Evolutionary conservation across 2,888 invertebrate genomes (phyloP).

Genomic region (Taphrorychus bicolor): DNA sequence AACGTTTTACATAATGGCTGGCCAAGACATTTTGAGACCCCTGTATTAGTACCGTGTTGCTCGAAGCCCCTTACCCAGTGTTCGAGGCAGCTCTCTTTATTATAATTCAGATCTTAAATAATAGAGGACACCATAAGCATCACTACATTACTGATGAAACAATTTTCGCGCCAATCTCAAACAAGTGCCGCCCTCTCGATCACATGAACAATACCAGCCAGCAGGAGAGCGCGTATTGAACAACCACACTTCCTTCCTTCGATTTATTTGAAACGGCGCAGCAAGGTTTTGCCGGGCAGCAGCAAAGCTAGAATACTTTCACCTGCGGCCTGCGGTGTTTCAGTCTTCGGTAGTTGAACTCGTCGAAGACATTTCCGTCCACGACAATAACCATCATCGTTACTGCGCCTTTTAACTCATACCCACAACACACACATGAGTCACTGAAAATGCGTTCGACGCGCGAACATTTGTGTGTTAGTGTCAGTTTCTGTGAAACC

Average conservation of each 20-base stretch:
- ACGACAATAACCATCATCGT: not conserved
- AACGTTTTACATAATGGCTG: too few species aligned
- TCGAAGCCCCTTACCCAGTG: too few species aligned
- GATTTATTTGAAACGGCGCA: slow-evolving; percentile 9
- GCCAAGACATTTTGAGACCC: too few species aligned
- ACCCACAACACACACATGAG: not conserved
- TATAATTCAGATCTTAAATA: too few species aligned
- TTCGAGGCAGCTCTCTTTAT: too few species aligned
- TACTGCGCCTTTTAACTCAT: not conserved
- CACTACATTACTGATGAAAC: too few species aligned
- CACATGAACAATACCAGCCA: not conserved
- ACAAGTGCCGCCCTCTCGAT: slow-evolving; percentile 2
- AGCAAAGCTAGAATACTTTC: slow-evolving; percentile 11
- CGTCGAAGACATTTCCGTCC: slow-evolving; percentile 15
- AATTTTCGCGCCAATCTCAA: not conserved
- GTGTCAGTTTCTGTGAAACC: not conserved
- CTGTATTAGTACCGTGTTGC: too few species aligned
- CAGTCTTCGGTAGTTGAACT: slow-evolving; percentile 15
- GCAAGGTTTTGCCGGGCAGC: not conserved
- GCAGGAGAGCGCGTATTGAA: not conserved
- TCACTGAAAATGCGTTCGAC: not conserved
- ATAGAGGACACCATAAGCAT: too few species aligned
- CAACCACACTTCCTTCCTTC: not conserved
- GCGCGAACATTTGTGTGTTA: not conserved
- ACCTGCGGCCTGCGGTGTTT: slow-evolving; percentile 2